Conservation (phyloP, 2,113 vertebrate genomes). For the Edolisoma coerulescens region DNA sequence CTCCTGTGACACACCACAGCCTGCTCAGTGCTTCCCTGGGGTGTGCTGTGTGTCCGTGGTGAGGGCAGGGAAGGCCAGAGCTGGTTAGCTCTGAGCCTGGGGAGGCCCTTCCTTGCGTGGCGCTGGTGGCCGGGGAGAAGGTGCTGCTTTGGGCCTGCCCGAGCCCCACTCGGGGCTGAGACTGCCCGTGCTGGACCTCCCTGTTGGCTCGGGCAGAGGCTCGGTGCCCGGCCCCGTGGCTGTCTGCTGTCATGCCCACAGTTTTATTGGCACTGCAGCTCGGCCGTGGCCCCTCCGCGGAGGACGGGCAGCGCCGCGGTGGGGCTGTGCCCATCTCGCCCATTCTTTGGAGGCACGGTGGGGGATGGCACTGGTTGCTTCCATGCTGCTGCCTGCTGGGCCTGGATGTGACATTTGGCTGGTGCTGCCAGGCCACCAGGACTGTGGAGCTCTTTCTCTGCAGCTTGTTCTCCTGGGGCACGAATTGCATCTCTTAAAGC, state of each 20-base stretch:
- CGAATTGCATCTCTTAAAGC: constrained; percentile 26
- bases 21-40: no score
- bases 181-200: not conserved
- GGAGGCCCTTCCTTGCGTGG: fast-evolving
- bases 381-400: not conserved
- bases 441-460: constrained; percentile 17
- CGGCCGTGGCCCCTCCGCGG: fast-evolving
- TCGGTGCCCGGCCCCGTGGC: fast-evolving
- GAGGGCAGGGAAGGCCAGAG: not conserved
- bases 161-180: not conserved
- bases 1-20: not conserved
- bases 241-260: not conserved
- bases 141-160: not conserved
- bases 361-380: not conserved
- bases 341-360: not conserved
- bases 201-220: not conserved
- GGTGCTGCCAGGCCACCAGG: constrained; percentile 17
- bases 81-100: not conserved
- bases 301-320: not conserved
- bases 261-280: not conserved
- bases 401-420: constrained; percentile 33
- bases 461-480: constrained; percentile 25
- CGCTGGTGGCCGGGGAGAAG: fast-evolving
- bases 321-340: not conserved
- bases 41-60: fast-evolving